A percentile compares a stretch with the other conserved stretches of the same genome.
phyloP scores from a whole-genome alignment of 2,888 invertebrate genomes.

The Metalampra italica region DNA sequence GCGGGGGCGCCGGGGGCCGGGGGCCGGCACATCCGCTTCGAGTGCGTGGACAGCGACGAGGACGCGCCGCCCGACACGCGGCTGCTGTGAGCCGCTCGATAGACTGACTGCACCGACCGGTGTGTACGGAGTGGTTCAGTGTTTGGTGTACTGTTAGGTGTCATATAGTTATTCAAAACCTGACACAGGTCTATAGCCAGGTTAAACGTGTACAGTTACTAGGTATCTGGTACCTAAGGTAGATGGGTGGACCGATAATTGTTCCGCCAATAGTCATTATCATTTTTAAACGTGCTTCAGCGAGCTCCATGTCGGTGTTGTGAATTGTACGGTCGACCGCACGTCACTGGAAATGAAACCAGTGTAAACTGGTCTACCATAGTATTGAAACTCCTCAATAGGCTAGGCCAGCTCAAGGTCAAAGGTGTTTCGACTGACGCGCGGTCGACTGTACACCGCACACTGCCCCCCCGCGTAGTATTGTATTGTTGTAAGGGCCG shows the following conservation, averaged over 20 bases:
- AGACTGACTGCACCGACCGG: constrained; percentile 4
- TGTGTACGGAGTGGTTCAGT: background rate
- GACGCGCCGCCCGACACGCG: constrained; percentile 50
- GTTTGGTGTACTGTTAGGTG: constrained; percentile 4
- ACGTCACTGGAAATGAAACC: no score
- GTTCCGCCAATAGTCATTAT: no score
- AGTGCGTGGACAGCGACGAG: constrained; percentile 64
- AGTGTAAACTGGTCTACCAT: no score
- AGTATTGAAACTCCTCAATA: no score
- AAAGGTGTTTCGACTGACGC: background rate
- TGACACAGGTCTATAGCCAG: background rate
- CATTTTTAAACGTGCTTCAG: no score
- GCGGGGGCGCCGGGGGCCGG: constrained; percentile 17
- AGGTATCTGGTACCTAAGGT: no score
- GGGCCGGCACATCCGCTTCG: constrained; percentile 63
- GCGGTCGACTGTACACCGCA: background rate
- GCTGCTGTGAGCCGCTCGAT: constrained; percentile 36
- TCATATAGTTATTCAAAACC: background rate
- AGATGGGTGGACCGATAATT: no score
- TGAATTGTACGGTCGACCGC: background rate
- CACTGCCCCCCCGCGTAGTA: background rate
- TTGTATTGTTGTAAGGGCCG: background rate
- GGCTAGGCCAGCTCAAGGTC: no score
- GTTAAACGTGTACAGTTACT: no score
- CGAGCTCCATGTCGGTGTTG: no score